phyloP scores from a whole-genome alignment of 2,888 invertebrate species.

The Phengaris arion region DNA sequence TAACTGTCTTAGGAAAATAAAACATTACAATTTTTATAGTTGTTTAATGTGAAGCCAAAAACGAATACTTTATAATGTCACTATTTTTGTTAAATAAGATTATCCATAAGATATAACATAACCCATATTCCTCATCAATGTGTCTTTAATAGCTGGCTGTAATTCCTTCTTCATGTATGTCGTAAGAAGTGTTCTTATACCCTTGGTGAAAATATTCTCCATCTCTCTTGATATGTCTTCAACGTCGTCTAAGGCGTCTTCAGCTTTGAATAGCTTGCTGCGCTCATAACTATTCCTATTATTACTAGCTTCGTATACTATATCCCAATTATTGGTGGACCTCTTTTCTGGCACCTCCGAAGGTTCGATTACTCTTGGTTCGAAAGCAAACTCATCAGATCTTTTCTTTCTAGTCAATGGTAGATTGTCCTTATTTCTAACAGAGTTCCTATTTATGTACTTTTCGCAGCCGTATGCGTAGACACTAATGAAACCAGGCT shows the following conservation, averaged over 20 bases:
- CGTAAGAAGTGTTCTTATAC: slow-evolving; percentile 88
- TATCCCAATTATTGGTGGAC: slow-evolving; percentile 59
- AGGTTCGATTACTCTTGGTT: slow-evolving; percentile 52
- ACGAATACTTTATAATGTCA: not conserved
- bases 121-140: slow-evolving; percentile 92
- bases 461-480: slow-evolving; percentile 90
- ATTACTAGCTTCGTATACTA: slow-evolving; percentile 59
- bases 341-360: slow-evolving; percentile 52
- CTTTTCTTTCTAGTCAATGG: slow-evolving; percentile 58
- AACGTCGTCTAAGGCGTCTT: slow-evolving; percentile 79
- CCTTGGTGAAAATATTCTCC: slow-evolving; percentile 91
- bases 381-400: slow-evolving; percentile 69
- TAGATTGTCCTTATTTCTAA: slow-evolving; percentile 62
- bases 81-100: slow-evolving; percentile 34
- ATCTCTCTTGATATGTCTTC: slow-evolving; percentile 88
- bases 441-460: slow-evolving; percentile 68
- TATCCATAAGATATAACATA: slow-evolving; percentile 91
- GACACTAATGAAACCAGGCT: slow-evolving; percentile 91
- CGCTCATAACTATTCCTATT: slow-evolving; percentile 66
- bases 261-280: slow-evolving; percentile 71
- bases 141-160: slow-evolving; percentile 91
- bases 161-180: slow-evolving; percentile 91
- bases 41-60: slow-evolving; percentile 2
- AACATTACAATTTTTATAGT: not conserved
- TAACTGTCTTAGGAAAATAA: not conserved